phyloP scores from a whole-genome alignment of 2,113 vertebrate species.

The Syngnathus floridae region DNA sequence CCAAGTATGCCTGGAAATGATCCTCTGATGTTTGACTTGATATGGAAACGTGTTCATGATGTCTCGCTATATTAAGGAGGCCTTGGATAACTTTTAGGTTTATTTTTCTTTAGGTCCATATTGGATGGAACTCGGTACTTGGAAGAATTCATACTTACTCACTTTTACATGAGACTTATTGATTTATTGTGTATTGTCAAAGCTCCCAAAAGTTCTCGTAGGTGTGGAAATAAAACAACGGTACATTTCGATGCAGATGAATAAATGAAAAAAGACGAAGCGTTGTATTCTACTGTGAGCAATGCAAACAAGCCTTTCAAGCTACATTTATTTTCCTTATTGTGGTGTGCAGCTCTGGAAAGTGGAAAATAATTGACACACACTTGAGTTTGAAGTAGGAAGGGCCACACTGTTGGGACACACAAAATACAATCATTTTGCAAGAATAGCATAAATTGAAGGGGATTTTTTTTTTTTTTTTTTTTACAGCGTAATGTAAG shows the following conservation, averaged over 20 bases:
- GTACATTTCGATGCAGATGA: constrained; percentile 11
- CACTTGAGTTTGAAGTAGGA: neutral
- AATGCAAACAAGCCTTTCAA: neutral
- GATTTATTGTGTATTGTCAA: constrained; percentile 28
- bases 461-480: too few species aligned
- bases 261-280: neutral
- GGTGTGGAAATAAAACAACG: constrained; percentile 1
- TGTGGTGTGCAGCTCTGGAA: neutral
- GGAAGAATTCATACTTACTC: constrained; percentile 38
- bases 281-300: neutral
- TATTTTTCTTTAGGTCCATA: constrained; percentile 67
- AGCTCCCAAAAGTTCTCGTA: constrained; percentile 12
- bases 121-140: constrained; percentile 68
- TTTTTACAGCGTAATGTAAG: neutral
- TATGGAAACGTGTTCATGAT: constrained; percentile 44
- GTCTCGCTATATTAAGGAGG: constrained; percentile 55
- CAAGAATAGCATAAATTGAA: neutral
- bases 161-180: constrained; percentile 43
- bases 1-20: constrained; percentile 36
- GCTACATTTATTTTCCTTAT: neutral
- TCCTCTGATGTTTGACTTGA: constrained; percentile 41
- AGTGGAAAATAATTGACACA: neutral
- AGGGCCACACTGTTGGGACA: neutral
- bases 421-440: neutral
- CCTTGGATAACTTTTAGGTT: constrained; percentile 49